Evolutionary conservation across 2,113 vertebrate species (phyloP), one percentile per base, ranked within the genome.

Genomic region (Colistium nudipinnis): DNA sequence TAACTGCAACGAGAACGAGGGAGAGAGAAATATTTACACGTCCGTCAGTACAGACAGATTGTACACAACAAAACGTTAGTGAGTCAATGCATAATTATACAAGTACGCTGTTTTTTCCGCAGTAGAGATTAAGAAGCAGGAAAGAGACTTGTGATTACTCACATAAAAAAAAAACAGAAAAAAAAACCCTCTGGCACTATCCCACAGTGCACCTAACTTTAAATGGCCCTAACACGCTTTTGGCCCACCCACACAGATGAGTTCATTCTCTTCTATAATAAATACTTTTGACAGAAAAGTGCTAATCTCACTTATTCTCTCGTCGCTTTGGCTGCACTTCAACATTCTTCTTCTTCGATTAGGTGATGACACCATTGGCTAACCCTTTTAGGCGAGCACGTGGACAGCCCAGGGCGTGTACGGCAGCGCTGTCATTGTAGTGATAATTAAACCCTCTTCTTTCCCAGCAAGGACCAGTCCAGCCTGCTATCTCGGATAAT

Each of bases 1-100:
- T 91, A 92, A 88, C 90, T 93, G 88, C 22, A 80, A 67, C 17
- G 41, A 79, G n/a, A n/a, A n/a, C n/a, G 3, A 70, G 49, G 7
- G 17, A 60, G 16, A 33, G 10, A 67, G 3, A 65, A 41, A 1
- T 44, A n/a, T n/a, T n/a, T 8, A 60, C 3, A 53, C 41, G 16
- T 52, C 1, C 45, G 45, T 54, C 3, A 11, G 11, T 2, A 10
- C 16, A 9, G 6, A 52, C 4, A 13, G 10, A 17, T 3, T 12
- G 16, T 6, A 47, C 17, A 55, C 19, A 19, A 24, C 3, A 62
- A 28, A 19, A 38, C 45, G 6, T 54, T 17, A 13, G 0, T 9
- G 19, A 1, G 3, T n/a, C 16, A 20, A 17, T 39, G 4, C 53
- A 11, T 35, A 19, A 28, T 14, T 7, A 9, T 10, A 13, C 5